Percentiles rank a stretch among this genome's conserved stretches.
phyloP scores from a whole-genome alignment of 2,888 invertebrate species.

The Idaea biselata region DNA sequence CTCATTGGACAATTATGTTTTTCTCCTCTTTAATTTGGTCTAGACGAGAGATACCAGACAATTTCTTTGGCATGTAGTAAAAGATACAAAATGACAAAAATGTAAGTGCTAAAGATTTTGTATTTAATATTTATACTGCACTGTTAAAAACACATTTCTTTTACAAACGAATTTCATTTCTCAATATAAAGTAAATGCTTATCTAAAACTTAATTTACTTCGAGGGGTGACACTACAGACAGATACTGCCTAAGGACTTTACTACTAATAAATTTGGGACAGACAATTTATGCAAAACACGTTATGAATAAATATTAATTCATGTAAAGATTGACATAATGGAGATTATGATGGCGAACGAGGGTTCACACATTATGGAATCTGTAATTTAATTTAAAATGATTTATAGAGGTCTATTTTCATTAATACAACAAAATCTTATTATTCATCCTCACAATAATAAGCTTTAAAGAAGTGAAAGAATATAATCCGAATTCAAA shows the following conservation, averaged over 20 bases:
- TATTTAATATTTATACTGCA: not conserved
- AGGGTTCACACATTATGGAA: conserved; percentile 17
- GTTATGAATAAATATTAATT: not conserved
- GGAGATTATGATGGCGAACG: conserved; percentile 5
- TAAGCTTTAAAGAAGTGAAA: conserved; percentile 29
- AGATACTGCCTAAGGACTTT: not conserved
- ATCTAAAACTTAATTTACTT: not conserved
- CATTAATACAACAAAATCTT: conserved; percentile 25
- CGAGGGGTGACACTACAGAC: not conserved
- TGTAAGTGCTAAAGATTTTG: not conserved
- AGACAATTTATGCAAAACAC: not conserved
- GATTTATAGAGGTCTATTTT: conserved; percentile 27
- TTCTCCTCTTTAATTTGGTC: conserved; percentile 1
- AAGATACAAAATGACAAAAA: not conserved
- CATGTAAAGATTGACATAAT: conserved; percentile 1
- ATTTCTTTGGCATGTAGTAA: not conserved
- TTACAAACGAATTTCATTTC: no score
- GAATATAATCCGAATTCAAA: conserved; percentile 22
- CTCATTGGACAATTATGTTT: not conserved
- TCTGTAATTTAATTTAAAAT: conserved; percentile 26
- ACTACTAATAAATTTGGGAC: not conserved
- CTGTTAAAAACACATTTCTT: no score
- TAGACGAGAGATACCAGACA: not conserved
- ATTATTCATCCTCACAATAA: conserved; percentile 25
- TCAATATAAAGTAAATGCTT: no score